These are phyloP conservation scores for Paratilapia polleni DNA, from an alignment of 2,113 vertebrate species.

Conservation along the genomic window DNA sequence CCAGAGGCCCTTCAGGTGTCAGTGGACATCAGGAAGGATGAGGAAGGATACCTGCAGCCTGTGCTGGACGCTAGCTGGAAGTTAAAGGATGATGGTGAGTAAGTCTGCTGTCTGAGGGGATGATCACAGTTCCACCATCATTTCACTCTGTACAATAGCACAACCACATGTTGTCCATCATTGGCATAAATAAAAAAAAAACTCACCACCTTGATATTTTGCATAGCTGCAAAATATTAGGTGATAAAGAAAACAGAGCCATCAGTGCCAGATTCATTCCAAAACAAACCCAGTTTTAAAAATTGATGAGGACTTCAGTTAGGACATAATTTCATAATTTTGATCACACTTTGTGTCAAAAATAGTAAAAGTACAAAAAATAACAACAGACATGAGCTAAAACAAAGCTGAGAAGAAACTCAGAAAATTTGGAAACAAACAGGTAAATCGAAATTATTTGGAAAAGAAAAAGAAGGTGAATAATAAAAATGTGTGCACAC, in stretches of 20 bases:
- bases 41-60: constrained; percentile 58
- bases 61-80: constrained; percentile 73
- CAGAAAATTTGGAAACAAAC: background rate
- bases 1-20: constrained; percentile 58
- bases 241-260: background rate
- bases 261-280: no score
- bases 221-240: background rate
- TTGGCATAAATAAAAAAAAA: background rate
- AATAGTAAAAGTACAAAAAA: background rate
- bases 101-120: background rate
- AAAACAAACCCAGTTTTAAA: background rate
- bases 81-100: constrained; percentile 74
- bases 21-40: constrained; percentile 35
- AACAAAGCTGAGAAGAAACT: background rate
- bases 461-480: background rate
- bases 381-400: no score
- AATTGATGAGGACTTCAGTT: rapidly evolving
- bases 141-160: rapidly evolving
- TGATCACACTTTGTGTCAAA: background rate
- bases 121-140: background rate
- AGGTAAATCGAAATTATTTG: background rate
- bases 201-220: background rate
- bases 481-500: rapidly evolving
- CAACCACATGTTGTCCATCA: background rate
- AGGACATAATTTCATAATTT: background rate